These are phyloP conservation scores for Myotis davidii DNA, from an alignment of 2,113 vertebrate species.

Conservation along the genomic window DNA sequence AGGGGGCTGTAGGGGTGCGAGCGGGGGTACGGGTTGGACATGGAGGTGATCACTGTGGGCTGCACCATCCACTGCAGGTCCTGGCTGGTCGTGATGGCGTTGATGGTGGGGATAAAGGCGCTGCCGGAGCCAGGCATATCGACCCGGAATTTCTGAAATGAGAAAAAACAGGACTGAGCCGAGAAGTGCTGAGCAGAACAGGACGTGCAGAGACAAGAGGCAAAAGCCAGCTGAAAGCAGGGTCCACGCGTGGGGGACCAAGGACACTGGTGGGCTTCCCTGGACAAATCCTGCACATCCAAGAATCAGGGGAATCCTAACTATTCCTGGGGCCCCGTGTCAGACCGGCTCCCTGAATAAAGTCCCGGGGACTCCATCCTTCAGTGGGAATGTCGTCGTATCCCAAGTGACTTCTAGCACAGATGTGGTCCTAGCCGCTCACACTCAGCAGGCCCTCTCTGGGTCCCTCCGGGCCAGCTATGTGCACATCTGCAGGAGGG, in stretches of 20 bases:
- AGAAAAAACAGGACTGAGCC: constrained; percentile 47
- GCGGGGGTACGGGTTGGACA: constrained; percentile 96
- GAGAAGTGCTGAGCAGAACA: constrained; percentile 40
- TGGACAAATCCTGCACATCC: neutral
- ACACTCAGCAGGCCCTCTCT: constrained; percentile 20
- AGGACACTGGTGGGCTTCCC: neutral
- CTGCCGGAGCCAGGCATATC: constrained; percentile 99
- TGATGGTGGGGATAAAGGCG: constrained; percentile 99
- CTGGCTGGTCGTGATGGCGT: constrained; percentile 99
- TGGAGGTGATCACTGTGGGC: constrained; percentile 99
- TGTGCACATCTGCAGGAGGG: neutral
- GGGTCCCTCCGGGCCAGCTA: neutral
- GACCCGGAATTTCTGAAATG: constrained; percentile 94
- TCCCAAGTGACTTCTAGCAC: neutral
- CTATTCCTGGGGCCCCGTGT: neutral
- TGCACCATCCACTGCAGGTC: constrained; percentile 99
- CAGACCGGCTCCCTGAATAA: neutral
- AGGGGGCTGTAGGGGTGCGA: constrained; percentile 95
- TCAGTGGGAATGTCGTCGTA: neutral
- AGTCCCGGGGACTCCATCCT: neutral
- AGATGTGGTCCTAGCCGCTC: neutral
- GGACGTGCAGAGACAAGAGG: neutral
- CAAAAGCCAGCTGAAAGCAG: neutral
- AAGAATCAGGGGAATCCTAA: neutral
- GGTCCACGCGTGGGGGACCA: neutral